Percentiles rank a stretch among this genome's conserved stretches.
Conservation (phyloP, 2,888 invertebrate genomes). For the Sesamia inferens region DNA sequence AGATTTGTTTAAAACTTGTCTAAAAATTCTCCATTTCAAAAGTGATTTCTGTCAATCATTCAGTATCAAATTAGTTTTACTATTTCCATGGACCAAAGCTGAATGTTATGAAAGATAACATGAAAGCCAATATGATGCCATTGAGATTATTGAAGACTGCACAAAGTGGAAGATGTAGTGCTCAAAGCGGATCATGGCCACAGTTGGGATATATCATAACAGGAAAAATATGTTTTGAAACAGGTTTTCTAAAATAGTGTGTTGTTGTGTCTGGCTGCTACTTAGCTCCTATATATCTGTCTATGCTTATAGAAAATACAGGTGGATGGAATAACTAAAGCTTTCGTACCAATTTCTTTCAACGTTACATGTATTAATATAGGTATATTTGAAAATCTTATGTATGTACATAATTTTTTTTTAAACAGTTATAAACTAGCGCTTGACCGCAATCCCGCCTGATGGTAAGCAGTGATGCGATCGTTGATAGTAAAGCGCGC, state of each 20-base stretch:
- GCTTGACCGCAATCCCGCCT: too few relatives aligned
- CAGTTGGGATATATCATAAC: slow-evolving; percentile 44
- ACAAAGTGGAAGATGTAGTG: slow-evolving; percentile 8
- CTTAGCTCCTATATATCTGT: background rate
- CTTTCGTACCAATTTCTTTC: background rate
- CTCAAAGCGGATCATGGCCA: slow-evolving; percentile 41
- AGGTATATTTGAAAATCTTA: too few relatives aligned
- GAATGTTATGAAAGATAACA: background rate
- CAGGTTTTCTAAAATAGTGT: slow-evolving; percentile 16
- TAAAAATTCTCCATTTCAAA: background rate
- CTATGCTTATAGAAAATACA: background rate
- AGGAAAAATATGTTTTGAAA: slow-evolving; percentile 29
- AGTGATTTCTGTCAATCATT: background rate
- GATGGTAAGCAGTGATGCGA: too few relatives aligned
- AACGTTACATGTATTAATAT: too few relatives aligned
- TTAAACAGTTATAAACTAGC: too few relatives aligned
- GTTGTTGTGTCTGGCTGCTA: slow-evolving; percentile 33
- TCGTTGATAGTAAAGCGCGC: too few relatives aligned
- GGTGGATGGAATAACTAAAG: background rate
- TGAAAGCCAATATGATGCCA: slow-evolving; percentile 1
- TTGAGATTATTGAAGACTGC: slow-evolving; percentile 14
- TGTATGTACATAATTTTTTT: too few relatives aligned
- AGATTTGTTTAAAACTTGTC: background rate
- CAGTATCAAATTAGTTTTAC: background rate
- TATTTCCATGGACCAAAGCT: background rate